phyloP scores from a whole-genome alignment of 2,888 invertebrate species.

The Cheilosia soror region DNA sequence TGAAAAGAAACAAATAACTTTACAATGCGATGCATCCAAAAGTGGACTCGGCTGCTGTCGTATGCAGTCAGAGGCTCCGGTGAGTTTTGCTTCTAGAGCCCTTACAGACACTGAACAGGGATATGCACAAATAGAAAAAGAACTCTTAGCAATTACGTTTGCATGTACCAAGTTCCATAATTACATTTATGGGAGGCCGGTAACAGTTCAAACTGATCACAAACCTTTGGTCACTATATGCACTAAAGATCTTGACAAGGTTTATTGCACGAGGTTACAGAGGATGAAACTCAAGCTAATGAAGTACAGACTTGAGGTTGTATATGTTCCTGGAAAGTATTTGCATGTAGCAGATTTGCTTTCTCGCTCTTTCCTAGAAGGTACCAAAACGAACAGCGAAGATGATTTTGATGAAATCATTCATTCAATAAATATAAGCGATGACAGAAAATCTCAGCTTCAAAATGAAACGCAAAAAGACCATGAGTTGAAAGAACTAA shows the following conservation, averaged over 20 bases:
- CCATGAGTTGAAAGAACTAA: too few species aligned
- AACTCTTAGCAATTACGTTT: neutral
- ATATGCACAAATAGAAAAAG: neutral
- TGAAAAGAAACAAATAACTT: constrained; percentile 1
- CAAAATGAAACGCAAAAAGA: neutral
- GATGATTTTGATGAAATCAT: neutral
- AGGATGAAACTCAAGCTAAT: constrained; percentile 26
- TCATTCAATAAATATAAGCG: constrained; percentile 28
- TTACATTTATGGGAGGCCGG: constrained; percentile 4
- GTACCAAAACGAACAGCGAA: neutral
- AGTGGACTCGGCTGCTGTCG: constrained; percentile 12
- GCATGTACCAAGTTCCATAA: constrained; percentile 13
- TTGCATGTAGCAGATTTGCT: constrained; percentile 32
- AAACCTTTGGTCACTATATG: constrained; percentile 15
- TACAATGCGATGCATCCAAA: constrained; percentile 8
- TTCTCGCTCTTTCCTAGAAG: neutral
- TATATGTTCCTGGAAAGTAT: constrained; percentile 40
- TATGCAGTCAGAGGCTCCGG: neutral
- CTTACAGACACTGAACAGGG: neutral
- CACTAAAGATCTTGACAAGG: constrained; percentile 19
- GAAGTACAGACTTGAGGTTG: constrained; percentile 32
- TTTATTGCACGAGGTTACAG: constrained; percentile 42
- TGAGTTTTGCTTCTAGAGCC: constrained; percentile 20
- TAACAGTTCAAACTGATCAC: constrained; percentile 21
- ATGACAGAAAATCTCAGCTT: constrained; percentile 4